These are phyloP conservation scores for Psylliodes chrysocephalus DNA, from an alignment of 2,888 invertebrate species.

Conservation along the genomic window DNA sequence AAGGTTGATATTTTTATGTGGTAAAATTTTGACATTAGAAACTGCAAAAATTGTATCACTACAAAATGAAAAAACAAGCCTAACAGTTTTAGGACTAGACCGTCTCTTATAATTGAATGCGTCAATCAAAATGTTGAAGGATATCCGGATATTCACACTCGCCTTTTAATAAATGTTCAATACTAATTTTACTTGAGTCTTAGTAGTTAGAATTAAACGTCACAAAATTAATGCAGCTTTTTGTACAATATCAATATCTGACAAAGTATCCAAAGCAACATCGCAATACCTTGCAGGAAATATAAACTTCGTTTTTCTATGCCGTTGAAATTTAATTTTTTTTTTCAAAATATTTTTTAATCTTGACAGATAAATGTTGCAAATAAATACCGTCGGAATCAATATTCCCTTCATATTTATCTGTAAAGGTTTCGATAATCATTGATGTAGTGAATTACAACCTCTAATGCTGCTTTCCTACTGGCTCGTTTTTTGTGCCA, in stretches of 20 bases:
- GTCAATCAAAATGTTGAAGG: background rate
- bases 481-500: too few relatives aligned
- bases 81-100: background rate
- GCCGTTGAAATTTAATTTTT: too few relatives aligned
- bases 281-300: too few relatives aligned
- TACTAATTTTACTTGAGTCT: background rate
- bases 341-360: too few relatives aligned
- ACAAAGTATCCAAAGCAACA: background rate
- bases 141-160: background rate
- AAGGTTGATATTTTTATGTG: constrained; percentile 16
- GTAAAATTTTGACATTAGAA: background rate
- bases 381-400: too few relatives aligned
- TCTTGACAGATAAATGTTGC: too few relatives aligned
- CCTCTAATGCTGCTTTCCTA: too few relatives aligned
- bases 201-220: background rate
- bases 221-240: background rate
- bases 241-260: background rate
- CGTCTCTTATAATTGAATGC: background rate
- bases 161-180: background rate
- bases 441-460: too few relatives aligned
- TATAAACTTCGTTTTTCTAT: too few relatives aligned
- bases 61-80: background rate
- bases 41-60: background rate
- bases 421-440: too few relatives aligned
- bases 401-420: too few relatives aligned